A percentile compares a stretch with the other conserved stretches of the same genome.
Evolutionary conservation across 1,140 invertebrate genomes (phyloP).

Genomic region (Apis mellifera): Amel_HAv3.1 CM009936.2:3597501-3598000

Average conservation of each 20-base stretch:
- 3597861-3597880: slow-evolving; percentile 45
- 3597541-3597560: slow-evolving; percentile 76
- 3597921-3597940: background rate
- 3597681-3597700: background rate
- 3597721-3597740: slow-evolving; percentile 6
- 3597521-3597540: slow-evolving; percentile 70
- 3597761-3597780: slow-evolving; percentile 48
- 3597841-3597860: slow-evolving; percentile 33
- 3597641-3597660: slow-evolving; percentile 5
- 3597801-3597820: slow-evolving; percentile 30
- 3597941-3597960: slow-evolving; percentile 28
- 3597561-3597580: slow-evolving; percentile 71
- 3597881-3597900: slow-evolving; percentile 31
- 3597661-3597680: background rate
- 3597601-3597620: slow-evolving; percentile 68
- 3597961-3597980: too few relatives aligned
- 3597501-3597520: slow-evolving; percentile 75
- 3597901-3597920: background rate
- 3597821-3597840: slow-evolving; percentile 48
- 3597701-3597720: too few relatives aligned
- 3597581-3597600: slow-evolving; percentile 70
- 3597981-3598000: background rate
- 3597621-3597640: background rate
- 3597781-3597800: slow-evolving; percentile 43
- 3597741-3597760: slow-evolving; percentile 32